phyloP scores from a whole-genome alignment of 2,888 invertebrate genomes.

The Celastrina argiolus region DNA sequence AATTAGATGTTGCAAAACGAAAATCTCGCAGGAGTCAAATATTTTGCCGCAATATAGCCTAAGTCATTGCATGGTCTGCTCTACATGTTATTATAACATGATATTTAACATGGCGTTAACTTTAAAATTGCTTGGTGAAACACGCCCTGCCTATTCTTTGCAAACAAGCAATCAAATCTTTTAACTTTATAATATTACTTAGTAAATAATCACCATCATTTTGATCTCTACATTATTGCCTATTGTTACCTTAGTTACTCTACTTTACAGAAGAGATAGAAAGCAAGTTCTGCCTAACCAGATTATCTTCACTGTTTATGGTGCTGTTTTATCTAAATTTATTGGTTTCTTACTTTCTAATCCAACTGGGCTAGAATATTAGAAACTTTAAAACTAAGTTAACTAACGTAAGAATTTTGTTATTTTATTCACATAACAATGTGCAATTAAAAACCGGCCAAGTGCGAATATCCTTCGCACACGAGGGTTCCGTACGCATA shows the following conservation, averaged over 20 bases:
- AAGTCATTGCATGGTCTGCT: too few species aligned
- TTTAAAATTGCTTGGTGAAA: too few species aligned
- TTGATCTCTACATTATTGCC: neutral
- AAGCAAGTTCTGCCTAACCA: neutral
- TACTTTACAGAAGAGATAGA: neutral
- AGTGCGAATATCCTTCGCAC: too few species aligned
- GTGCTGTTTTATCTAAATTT: slow-evolving; percentile 8
- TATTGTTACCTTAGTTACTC: neutral
- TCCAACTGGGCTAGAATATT: neutral
- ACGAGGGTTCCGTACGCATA: too few species aligned
- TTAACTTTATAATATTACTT: neutral
- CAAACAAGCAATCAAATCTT: neutral
- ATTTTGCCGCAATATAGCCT: too few species aligned
- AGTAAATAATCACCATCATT: too few species aligned
- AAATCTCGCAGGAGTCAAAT: too few species aligned
- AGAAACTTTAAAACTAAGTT: neutral
- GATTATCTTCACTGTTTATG: slow-evolving; percentile 7
- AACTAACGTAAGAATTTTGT: neutral
- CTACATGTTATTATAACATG: too few species aligned
- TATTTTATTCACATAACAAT: neutral
- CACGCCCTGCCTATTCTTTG: too few species aligned
- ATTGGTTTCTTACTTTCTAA: slow-evolving; percentile 5
- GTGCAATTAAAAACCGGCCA: neutral
- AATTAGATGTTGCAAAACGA: too few species aligned
- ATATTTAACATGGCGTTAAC: too few species aligned